Evolutionary conservation across 2,113 vertebrate species (phyloP).

Genomic region (Phrynosoma blainvillii): DNA sequence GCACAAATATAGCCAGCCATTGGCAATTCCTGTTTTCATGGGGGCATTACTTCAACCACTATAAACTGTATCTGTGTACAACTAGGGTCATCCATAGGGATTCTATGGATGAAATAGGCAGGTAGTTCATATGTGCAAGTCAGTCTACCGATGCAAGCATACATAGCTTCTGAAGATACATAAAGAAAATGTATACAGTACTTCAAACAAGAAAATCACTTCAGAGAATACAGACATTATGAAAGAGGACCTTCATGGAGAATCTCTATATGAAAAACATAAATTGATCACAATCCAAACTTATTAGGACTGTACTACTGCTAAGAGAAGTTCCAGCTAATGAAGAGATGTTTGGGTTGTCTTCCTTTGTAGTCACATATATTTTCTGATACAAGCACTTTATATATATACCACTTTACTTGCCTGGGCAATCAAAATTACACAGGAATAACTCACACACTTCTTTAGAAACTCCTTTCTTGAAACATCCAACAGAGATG

Average conservation of each 20-base stretch:
- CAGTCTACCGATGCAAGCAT: not conserved
- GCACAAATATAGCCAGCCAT: not conserved
- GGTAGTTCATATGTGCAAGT: not conserved
- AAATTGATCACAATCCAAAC: not conserved
- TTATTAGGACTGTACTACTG: not conserved
- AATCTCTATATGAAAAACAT: not conserved
- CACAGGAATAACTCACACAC: not conserved
- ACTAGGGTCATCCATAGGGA: not conserved
- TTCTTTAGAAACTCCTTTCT: not conserved
- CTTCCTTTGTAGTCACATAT: not conserved
- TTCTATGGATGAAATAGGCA: not conserved
- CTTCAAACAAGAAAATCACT: not conserved
- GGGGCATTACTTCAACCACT: not conserved
- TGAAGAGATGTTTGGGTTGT: not conserved
- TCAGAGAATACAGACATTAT: not conserved
- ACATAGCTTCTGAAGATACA: not conserved
- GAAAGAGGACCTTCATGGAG: not conserved
- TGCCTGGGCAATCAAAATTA: not conserved
- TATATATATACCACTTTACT: no score
- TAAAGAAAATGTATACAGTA: not conserved
- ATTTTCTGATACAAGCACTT: not conserved
- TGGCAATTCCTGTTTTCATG: not conserved
- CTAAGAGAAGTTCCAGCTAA: not conserved
- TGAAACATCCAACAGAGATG: not conserved
- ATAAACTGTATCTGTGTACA: not conserved